A percentile compares a stretch with the other conserved stretches of the same genome.
These are phyloP conservation scores for Athalia circularis DNA, from an alignment of 2,888 invertebrate genomes.

Conservation along the genomic window DNA sequence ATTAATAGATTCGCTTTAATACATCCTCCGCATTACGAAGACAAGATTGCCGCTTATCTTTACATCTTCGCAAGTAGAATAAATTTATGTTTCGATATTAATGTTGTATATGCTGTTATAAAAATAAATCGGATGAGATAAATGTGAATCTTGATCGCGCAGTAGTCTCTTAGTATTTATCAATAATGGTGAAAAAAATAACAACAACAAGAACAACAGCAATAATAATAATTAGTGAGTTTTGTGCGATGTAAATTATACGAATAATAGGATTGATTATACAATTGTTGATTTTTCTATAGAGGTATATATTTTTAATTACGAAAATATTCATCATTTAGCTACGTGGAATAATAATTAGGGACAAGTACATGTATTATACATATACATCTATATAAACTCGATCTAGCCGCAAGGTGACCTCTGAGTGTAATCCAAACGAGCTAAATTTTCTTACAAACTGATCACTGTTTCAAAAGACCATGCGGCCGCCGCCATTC, in stretches of 20 bases:
- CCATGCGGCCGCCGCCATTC: slow-evolving; percentile 1
- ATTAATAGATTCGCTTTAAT: background rate
- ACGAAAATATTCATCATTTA: too few relatives aligned
- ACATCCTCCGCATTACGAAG: background rate
- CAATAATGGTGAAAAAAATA: background rate
- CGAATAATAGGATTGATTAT: too few relatives aligned
- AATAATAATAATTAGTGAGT: background rate
- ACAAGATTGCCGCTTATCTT: background rate
- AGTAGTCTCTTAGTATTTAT: too few relatives aligned
- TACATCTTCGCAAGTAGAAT: background rate
- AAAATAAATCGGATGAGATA: too few relatives aligned
- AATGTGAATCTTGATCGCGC: too few relatives aligned
- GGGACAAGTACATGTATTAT: slow-evolving; percentile 5
- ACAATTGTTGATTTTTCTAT: too few relatives aligned
- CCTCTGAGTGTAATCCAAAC: slow-evolving; percentile 15
- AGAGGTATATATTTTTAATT: too few relatives aligned
- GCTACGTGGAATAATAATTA: background rate
- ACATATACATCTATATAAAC: too few relatives aligned
- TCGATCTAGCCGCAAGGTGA: slow-evolving; percentile 15
- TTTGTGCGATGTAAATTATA: too few relatives aligned
- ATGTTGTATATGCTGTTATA: too few relatives aligned
- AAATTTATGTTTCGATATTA: too few relatives aligned
- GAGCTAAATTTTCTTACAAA: slow-evolving; percentile 16
- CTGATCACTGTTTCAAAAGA: slow-evolving; percentile 23
- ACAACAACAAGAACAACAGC: background rate